Conservation (phyloP, 1,140 invertebrate species). For the Pissodes strobi region DNA sequence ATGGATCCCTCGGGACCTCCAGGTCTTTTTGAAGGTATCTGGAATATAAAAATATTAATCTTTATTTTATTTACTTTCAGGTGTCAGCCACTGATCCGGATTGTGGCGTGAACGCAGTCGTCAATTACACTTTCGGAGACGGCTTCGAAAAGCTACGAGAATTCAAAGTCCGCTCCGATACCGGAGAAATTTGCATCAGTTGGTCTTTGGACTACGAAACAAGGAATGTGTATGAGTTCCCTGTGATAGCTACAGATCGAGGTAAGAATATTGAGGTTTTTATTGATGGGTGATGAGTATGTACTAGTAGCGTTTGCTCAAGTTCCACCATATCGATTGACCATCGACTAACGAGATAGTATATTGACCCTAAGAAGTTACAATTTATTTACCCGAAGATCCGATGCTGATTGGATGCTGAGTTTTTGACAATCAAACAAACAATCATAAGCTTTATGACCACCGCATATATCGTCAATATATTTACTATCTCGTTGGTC, state of each 20-base stretch:
- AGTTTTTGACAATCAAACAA: too few species aligned
- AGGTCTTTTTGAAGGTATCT: background rate
- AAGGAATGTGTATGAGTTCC: conserved; percentile 84
- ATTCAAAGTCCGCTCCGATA: conserved; percentile 78
- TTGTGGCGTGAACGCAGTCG: conserved; percentile 91
- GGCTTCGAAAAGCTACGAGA: conserved; percentile 68
- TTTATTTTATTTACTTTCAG: conserved; percentile 61
- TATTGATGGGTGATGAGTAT: background rate
- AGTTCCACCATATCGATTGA: too few species aligned
- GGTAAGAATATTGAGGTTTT: conserved; percentile 74
- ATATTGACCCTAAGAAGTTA: too few species aligned
- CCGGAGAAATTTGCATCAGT: conserved; percentile 88
- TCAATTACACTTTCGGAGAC: conserved; percentile 89
- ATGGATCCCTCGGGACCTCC: background rate
- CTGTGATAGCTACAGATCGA: conserved; percentile 92
- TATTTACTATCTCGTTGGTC: too few species aligned
- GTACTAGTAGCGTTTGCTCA: too few species aligned
- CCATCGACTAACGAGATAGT: too few species aligned
- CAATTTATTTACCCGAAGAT: too few species aligned
- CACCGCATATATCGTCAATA: too few species aligned
- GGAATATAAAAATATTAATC: background rate
- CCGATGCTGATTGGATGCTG: too few species aligned
- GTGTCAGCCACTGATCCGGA: conserved; percentile 93
- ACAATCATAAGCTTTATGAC: too few species aligned
- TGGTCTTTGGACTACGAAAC: conserved; percentile 85